phyloP scores from a whole-genome alignment of 2,797 vertebrate genomes.

The Remorina albescens region DNA sequence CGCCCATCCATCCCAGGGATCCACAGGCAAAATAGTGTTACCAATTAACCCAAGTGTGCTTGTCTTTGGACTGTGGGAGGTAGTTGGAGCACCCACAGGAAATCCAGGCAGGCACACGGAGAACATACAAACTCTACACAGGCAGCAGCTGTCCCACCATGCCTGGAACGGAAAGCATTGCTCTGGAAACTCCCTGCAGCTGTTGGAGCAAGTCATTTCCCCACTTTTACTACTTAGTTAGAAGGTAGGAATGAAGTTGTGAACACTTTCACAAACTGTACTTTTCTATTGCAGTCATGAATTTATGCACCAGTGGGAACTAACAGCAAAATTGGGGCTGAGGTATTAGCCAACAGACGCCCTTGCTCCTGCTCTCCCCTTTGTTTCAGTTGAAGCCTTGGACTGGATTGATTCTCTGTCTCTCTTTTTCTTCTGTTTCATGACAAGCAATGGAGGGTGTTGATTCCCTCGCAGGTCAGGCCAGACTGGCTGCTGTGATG shows the following conservation, averaged over 20 bases:
- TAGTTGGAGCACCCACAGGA: no score
- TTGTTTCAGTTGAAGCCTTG: conserved; percentile 46
- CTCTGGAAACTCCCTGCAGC: neutral
- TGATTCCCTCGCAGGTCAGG: conserved; percentile 66
- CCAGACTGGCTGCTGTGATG: conserved; percentile 59
- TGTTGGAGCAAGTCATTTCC: conserved; percentile 2
- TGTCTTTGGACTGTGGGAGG: no score
- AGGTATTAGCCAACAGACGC: conserved; percentile 40
- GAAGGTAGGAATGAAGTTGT: neutral
- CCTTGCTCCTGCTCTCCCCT: conserved; percentile 21
- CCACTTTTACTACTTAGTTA: neutral
- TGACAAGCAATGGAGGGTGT: conserved; percentile 48
- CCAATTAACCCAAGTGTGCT: no score
- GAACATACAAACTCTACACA: no score
- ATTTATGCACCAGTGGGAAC: neutral
- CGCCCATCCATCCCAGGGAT: no score
- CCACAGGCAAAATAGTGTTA: no score
- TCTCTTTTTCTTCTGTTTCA: conserved; percentile 39
- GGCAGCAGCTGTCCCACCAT: no score
- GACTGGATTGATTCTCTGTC: conserved; percentile 64
- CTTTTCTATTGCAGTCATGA: neutral
- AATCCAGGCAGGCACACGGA: no score
- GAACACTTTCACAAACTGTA: neutral
- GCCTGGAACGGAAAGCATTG: neutral
- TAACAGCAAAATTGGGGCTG: no score